A percentile compares a stretch with the other conserved stretches of the same genome.
phyloP scores from a whole-genome alignment of 2,113 vertebrate genomes.

The Glaucomys volans region DNA sequence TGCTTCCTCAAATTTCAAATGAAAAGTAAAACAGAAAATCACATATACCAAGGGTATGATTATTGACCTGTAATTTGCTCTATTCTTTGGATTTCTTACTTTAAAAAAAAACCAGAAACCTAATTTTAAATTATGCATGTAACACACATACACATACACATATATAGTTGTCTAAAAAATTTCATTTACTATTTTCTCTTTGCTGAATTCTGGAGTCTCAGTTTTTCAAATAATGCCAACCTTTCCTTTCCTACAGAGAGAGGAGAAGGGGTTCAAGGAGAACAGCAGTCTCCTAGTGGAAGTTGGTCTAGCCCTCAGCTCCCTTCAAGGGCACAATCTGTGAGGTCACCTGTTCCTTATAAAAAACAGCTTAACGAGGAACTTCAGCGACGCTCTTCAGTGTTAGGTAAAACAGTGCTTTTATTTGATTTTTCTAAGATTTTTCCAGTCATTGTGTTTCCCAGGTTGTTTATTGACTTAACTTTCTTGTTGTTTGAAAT shows the following conservation, averaged over 20 bases:
- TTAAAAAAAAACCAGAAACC: not conserved
- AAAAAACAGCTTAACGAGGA: constrained; percentile 91
- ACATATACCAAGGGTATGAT: not conserved
- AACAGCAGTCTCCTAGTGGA: constrained; percentile 87
- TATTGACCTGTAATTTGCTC: constrained; percentile 8
- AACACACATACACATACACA: not conserved
- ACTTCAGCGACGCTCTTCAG: constrained; percentile 91
- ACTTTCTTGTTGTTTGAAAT: constrained; percentile 46
- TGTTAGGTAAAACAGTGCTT: constrained; percentile 88
- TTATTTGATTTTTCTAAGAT: not conserved
- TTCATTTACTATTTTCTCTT: not conserved
- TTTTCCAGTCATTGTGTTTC: constrained; percentile 43
- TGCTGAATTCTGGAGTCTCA: constrained; percentile 6
- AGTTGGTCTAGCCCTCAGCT: constrained; percentile 94
- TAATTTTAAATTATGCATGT: not conserved
- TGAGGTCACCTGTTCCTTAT: constrained; percentile 87
- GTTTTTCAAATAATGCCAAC: constrained; percentile 89
- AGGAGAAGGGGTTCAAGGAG: constrained; percentile 87
- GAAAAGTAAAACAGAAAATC: not conserved
- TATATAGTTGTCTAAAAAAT: not conserved
- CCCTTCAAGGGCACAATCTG: constrained; percentile 86
- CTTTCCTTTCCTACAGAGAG: constrained; percentile 88
- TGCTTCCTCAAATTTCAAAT: constrained; percentile 30
- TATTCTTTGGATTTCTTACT: constrained; percentile 15
- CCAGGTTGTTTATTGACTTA: constrained; percentile 10